Conservation (phyloP, 2,113 vertebrate species). For the Tenrec ecaudatus region DNA sequence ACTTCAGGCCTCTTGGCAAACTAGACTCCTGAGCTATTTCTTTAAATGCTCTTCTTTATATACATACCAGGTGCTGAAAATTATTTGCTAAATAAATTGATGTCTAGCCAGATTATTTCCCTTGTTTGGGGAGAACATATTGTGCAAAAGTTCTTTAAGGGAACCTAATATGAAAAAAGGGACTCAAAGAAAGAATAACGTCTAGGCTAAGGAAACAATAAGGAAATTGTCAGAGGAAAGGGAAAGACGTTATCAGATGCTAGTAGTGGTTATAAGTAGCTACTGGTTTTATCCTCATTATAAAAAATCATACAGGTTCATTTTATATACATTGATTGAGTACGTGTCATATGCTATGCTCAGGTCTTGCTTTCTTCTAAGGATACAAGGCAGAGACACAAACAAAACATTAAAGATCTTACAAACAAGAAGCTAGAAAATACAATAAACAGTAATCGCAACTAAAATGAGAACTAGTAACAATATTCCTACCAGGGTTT, state of each 20-base stretch:
- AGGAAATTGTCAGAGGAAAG: conserved; percentile 18
- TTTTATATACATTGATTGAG: neutral
- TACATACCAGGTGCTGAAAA: neutral
- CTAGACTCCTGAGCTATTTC: neutral
- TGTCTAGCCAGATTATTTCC: neutral
- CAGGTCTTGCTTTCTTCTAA: neutral
- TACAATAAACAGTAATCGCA: neutral
- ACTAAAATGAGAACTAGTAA: neutral
- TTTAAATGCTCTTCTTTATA: conserved; percentile 5
- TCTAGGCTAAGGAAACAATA: neutral
- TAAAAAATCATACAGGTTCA: neutral
- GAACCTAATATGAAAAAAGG: neutral
- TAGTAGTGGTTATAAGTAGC: neutral
- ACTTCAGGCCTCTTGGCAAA: conserved; percentile 22
- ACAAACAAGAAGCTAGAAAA: neutral
- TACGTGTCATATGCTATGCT: neutral
- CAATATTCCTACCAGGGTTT: no score
- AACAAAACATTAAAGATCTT: neutral
- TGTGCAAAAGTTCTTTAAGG: conserved; percentile 1
- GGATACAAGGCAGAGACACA: neutral
- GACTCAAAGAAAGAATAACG: neutral
- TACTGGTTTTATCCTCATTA: neutral
- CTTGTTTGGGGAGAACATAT: neutral
- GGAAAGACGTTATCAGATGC: neutral
- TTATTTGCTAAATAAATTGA: conserved; percentile 40